These are phyloP conservation scores for Balearica regulorum DNA, from an alignment of 2,797 vertebrate species.

Conservation along the genomic window DNA sequence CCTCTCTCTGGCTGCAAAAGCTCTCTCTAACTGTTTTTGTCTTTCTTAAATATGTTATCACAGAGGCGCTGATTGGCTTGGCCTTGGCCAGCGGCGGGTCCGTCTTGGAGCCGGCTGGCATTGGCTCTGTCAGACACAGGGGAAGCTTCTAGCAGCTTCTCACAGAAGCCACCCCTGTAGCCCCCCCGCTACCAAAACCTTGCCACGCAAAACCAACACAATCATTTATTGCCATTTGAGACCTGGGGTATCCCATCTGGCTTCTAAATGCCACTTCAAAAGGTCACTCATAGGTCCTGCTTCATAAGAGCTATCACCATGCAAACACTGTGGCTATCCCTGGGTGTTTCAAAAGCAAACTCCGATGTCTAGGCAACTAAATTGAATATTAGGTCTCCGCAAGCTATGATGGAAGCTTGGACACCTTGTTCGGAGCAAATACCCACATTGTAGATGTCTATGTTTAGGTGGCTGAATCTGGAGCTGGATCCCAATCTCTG, in stretches of 20 bases:
- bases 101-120: too few relatives aligned
- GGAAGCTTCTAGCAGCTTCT: too few relatives aligned
- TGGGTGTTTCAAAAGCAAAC: not conserved
- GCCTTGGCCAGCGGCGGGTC: too few relatives aligned
- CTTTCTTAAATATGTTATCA: too few relatives aligned
- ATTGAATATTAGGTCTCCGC: not conserved
- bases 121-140: too few relatives aligned
- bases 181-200: too few relatives aligned
- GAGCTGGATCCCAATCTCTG: not conserved
- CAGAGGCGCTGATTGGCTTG: too few relatives aligned
- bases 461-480: not conserved
- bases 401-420: not conserved
- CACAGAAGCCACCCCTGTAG: too few relatives aligned
- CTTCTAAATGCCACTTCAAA: not conserved
- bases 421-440: not conserved
- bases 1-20: too few relatives aligned
- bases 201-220: too few relatives aligned
- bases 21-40: too few relatives aligned
- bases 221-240: not conserved
- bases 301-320: not conserved
- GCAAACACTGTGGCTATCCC: not conserved
- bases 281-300: not conserved
- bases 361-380: not conserved
- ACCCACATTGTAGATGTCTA: not conserved
- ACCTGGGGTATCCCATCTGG: too few relatives aligned